Evolutionary conservation across 2,797 vertebrate species (phyloP).

Genomic region (Chelon auratus): DNA sequence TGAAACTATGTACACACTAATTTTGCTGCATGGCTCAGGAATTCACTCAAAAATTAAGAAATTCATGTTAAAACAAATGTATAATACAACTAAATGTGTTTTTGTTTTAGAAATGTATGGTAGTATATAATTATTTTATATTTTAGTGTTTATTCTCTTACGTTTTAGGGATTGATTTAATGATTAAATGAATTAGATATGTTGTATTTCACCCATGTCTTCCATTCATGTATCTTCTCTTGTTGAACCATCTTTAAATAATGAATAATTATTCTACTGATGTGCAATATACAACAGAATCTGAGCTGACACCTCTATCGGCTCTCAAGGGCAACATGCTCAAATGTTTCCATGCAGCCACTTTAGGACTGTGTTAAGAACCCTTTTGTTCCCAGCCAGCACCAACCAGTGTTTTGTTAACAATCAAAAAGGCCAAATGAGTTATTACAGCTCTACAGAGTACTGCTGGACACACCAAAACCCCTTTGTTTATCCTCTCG

Average conservation of each 20-base stretch:
- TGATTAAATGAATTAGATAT: too few relatives aligned
- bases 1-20: too few relatives aligned
- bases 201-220: too few relatives aligned
- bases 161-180: too few relatives aligned
- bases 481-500: conserved; percentile 29
- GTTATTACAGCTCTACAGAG: conserved; percentile 13
- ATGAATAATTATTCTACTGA: neutral
- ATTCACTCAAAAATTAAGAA: neutral
- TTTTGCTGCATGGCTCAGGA: neutral
- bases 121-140: too few relatives aligned
- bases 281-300: neutral
- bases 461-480: conserved; percentile 1
- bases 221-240: neutral
- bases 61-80: too few relatives aligned
- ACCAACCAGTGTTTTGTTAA: neutral
- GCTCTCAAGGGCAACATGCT: neutral
- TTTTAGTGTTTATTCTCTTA: too few relatives aligned
- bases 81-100: too few relatives aligned
- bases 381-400: neutral
- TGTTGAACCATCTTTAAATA: neutral
- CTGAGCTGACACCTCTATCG: neutral
- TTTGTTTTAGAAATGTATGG: too few relatives aligned
- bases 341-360: neutral
- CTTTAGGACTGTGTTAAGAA: neutral
- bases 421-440: conserved; percentile 12